Percentiles rank a stretch among this genome's conserved stretches.
These are phyloP conservation scores for Pterocles orientalis DNA, from an alignment of 2,113 vertebrate genomes.

Conservation along the genomic window DNA sequence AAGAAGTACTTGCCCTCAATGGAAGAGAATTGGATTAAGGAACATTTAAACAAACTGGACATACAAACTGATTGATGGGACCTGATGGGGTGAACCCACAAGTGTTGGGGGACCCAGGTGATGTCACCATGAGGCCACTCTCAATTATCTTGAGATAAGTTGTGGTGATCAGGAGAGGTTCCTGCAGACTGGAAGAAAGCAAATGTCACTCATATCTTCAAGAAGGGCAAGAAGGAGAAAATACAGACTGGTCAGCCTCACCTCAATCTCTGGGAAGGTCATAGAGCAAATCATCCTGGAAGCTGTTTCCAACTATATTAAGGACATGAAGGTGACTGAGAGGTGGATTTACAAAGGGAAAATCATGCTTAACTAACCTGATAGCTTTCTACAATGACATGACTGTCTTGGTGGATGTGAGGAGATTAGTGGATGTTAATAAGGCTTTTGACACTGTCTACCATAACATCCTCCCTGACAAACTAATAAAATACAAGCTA, in stretches of 20 bases:
- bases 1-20: rapidly evolving
- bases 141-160: neutral
- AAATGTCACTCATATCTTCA: neutral
- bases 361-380: neutral
- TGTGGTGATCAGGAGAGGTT: neutral
- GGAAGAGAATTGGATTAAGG: neutral
- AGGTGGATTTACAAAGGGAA: neutral
- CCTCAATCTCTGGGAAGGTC: neutral
- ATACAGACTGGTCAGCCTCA: neutral
- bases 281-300: neutral
- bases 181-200: neutral
- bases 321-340: neutral
- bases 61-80: neutral
- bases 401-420: neutral
- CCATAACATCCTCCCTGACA: neutral
- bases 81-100: neutral
- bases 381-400: neutral
- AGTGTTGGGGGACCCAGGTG: neutral
- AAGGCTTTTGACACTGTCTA: neutral
- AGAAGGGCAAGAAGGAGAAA: neutral
- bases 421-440: neutral
- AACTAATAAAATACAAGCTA: neutral
- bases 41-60: neutral
- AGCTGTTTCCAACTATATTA: neutral
- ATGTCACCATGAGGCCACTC: neutral